Base-by-base conservation (phyloP, 2,888 invertebrate genomes). In the Unio pictorum region DNA sequence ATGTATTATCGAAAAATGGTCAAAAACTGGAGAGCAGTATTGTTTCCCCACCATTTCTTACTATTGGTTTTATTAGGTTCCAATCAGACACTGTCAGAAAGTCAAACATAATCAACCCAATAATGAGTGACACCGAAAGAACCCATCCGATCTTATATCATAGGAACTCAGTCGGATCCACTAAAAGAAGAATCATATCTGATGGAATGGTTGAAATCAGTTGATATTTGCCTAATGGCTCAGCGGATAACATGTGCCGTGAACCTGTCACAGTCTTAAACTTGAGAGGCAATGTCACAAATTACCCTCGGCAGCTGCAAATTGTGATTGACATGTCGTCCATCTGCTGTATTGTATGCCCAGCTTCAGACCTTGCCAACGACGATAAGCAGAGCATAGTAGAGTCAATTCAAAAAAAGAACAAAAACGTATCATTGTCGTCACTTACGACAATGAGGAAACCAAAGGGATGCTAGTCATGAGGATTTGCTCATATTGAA, bases 181-280 rank as follows among this genome's bases (percentile, higher is more conserved):
- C 59, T 15, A 61, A 60, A 45, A 18, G 56, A 17, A 65, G 61
- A 65, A n/a, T 58, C 15, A 20, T 45, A 8, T 17, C 61, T 11
- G 55, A 60, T 26, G 65, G 69, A 17, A 26, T 69, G 17, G 55
- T 66, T 26, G 69, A 69, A 69, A 26, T 69, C 11, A 66, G 69
- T 11, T 69, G 65, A 66, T 66, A 55, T 55, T 20, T 69, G 11
- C 45, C 60, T 34, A 60, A 60, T 23, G 69, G 60, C 0, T 18
- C 58, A 18, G 23, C 6, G 3, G 55, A 28, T 18, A 58, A 65
- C 11, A 28, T n/a, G 34, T 61, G 65, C 58, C n/a, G 18, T 15
- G 26, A 23, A 45, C 63, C 64, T 30, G 28, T 20, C 7, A 34
- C 66, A 23, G 65, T 65, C 17, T 5, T 66, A 17, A 69, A 69